Evolutionary conservation across 2,888 invertebrate species (phyloP).

Genomic region (Tipula lateralis): DNA sequence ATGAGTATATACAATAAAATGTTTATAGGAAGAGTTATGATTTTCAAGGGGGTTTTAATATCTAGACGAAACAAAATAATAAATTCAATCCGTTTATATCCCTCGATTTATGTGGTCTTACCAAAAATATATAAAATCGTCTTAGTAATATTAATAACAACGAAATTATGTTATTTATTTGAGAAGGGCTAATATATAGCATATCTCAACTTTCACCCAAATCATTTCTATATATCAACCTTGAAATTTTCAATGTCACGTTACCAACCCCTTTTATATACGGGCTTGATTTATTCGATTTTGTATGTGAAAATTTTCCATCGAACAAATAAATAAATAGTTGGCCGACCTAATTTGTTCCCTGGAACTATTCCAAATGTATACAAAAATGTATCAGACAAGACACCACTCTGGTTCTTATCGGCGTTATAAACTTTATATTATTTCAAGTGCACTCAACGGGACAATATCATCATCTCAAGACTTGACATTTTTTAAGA

Average conservation of each 20-base stretch:
- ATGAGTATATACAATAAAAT: neutral
- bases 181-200: neutral
- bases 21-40: neutral
- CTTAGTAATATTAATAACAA: neutral
- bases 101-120: conserved; percentile 13
- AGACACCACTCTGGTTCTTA: no score
- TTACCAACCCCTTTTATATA: neutral
- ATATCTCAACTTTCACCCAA: neutral
- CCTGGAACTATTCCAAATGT: neutral
- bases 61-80: neutral
- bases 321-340: neutral
- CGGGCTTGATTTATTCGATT: neutral
- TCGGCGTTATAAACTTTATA: no score
- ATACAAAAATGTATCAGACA: neutral
- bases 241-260: neutral
- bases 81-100: neutral
- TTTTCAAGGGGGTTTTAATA: neutral
- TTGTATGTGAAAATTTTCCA: neutral
- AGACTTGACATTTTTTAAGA: no score
- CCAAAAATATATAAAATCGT: neutral
- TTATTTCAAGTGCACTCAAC: no score
- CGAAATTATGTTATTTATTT: neutral
- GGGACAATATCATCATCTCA: no score
- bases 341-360: neutral
- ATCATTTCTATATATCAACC: neutral